These are phyloP conservation scores for Pluvianellus socialis DNA, from an alignment of 2,113 vertebrate genomes.

Conservation along the genomic window DNA sequence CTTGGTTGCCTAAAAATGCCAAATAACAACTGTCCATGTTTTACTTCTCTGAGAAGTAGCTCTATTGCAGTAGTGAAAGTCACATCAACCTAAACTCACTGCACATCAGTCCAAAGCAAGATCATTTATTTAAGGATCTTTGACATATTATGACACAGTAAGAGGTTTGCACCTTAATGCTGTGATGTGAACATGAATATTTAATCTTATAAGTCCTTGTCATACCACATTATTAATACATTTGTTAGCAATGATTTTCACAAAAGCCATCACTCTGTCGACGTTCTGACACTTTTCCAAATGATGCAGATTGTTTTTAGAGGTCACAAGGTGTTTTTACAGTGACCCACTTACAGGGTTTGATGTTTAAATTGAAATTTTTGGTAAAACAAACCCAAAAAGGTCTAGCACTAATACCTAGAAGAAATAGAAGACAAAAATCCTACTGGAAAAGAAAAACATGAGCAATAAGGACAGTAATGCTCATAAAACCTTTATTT, in stretches of 20 bases:
- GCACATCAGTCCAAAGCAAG: background rate
- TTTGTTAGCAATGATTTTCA: background rate
- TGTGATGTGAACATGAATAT: background rate
- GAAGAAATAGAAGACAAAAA: background rate
- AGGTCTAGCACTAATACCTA: background rate
- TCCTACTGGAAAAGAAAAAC: background rate
- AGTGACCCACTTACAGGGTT: background rate
- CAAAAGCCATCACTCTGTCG: background rate
- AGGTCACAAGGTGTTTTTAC: background rate
- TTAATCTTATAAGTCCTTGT: background rate
- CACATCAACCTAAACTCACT: background rate
- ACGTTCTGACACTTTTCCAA: conserved; percentile 1
- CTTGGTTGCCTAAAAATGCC: background rate
- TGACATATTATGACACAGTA: background rate
- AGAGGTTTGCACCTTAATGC: background rate
- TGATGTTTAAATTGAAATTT: background rate
- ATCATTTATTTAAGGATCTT: background rate
- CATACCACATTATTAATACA: background rate
- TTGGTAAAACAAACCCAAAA: background rate
- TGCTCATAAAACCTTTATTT: background rate
- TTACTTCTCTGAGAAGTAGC: background rate
- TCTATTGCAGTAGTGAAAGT: background rate
- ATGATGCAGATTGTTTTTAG: background rate
- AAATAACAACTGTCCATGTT: background rate
- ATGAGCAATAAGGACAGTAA: background rate